Evolutionary conservation across 2,113 vertebrate species (phyloP).

Genomic region (Trochalopteron elliotii): DNA sequence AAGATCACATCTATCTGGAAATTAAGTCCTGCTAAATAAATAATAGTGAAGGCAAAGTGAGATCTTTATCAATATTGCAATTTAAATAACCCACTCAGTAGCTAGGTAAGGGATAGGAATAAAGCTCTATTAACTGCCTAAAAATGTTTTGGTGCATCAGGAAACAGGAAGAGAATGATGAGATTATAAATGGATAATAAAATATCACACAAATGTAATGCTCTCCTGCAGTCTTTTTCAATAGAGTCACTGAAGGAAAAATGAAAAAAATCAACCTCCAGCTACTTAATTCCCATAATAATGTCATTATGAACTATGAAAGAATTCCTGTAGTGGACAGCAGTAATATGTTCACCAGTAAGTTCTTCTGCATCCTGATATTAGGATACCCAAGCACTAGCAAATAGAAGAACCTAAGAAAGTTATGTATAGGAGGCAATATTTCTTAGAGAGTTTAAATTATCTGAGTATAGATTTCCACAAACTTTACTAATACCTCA

Average conservation of each 20-base stretch:
- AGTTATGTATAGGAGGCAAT: neutral
- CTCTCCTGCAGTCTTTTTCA: neutral
- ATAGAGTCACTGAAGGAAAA: neutral
- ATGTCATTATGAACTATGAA: neutral
- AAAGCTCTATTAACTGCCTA: neutral
- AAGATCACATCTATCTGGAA: neutral
- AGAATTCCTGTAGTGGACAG: neutral
- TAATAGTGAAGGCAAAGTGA: neutral
- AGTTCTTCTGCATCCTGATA: neutral
- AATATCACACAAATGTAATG: neutral
- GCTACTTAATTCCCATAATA: neutral
- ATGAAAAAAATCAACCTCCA: neutral
- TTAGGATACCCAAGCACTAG: neutral
- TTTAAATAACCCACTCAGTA: neutral
- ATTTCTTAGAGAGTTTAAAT: neutral
- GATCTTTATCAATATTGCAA: neutral
- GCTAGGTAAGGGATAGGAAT: neutral
- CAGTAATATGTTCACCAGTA: neutral
- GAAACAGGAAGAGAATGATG: neutral
- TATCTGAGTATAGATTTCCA: neutral
- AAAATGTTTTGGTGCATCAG: neutral
- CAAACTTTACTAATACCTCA: neutral
- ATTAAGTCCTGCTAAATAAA: neutral
- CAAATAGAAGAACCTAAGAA: neutral
- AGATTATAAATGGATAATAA: neutral